Conservation (phyloP, 2,888 invertebrate species). For the Cyrtodaria siliqua region DNA sequence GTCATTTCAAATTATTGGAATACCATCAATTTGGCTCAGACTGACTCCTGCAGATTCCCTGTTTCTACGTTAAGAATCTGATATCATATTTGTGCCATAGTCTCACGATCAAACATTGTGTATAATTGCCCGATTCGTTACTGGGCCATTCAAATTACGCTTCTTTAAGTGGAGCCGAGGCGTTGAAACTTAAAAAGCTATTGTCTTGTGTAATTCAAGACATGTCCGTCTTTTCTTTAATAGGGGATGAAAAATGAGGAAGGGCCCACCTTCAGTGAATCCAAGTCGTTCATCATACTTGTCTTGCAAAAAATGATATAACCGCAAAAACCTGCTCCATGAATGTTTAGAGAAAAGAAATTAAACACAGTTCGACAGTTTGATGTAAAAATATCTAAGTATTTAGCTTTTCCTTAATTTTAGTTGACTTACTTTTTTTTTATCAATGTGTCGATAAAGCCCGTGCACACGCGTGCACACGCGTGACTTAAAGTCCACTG, state of each 20-base stretch:
- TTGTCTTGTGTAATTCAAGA: constrained; percentile 62
- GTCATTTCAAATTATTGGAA: constrained; percentile 47
- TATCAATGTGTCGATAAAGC: no score
- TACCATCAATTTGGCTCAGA: constrained; percentile 41
- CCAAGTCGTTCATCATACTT: constrained; percentile 55
- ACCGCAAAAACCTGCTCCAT: constrained; percentile 19
- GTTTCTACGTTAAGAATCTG: constrained; percentile 13
- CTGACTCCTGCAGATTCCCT: constrained; percentile 24
- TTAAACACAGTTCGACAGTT: no score
- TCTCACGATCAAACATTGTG: constrained; percentile 38
- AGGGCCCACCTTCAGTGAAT: constrained; percentile 42
- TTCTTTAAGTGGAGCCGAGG: constrained; percentile 29
- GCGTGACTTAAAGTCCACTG: no score
- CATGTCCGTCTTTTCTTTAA: constrained; percentile 56
- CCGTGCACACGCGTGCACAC: no score
- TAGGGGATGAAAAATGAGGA: constrained; percentile 65
- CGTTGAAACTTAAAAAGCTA: constrained; percentile 29
- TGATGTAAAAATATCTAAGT: no score
- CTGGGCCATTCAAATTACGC: constrained; percentile 40
- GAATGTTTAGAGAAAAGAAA: neutral
- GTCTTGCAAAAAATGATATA: constrained; percentile 1
- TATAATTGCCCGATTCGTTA: constrained; percentile 46
- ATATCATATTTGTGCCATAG: constrained; percentile 15
- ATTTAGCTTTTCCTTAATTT: no score
- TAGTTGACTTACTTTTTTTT: no score